phyloP scores from a whole-genome alignment of 2,888 invertebrate species.

The Synergus laeviventris region DNA sequence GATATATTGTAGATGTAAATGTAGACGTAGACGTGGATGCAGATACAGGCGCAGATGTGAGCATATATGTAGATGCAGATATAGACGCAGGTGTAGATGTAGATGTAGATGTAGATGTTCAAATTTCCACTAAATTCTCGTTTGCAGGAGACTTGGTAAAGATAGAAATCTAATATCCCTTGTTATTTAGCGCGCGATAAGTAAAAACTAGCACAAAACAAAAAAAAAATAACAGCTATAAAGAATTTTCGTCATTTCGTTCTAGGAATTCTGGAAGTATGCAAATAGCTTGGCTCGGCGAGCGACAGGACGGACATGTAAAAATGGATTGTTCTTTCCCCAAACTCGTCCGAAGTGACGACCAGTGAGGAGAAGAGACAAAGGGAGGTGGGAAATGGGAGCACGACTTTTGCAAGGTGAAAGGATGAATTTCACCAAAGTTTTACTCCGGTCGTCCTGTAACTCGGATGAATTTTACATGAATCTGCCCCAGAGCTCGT shows the following conservation, averaged over 20 bases:
- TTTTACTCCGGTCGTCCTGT: constrained; percentile 53
- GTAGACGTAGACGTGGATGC: no score
- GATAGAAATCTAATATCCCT: no score
- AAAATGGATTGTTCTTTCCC: constrained; percentile 33
- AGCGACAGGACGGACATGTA: constrained; percentile 13
- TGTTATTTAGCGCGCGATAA: no score
- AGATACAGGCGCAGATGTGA: no score
- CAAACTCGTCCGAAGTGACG: constrained; percentile 35
- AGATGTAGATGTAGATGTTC: no score
- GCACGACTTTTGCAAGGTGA: constrained; percentile 44
- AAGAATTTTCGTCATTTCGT: not conserved
- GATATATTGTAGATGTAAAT: no score
- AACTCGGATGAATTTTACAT: constrained; percentile 70
- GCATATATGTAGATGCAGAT: no score
- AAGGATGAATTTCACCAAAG: constrained; percentile 61
- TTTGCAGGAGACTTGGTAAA: no score
- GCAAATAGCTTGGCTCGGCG: constrained; percentile 21
- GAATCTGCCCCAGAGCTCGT: constrained; percentile 61
- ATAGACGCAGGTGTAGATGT: no score
- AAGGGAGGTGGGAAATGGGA: not conserved
- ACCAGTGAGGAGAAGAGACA: constrained; percentile 5
- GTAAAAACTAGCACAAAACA: no score
- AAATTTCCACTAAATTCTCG: no score
- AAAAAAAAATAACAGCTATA: no score
- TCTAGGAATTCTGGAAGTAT: not conserved